Evolutionary conservation across 2,797 vertebrate genomes (phyloP), one percentile per base, ranked within the genome.

Genomic region (Antennarius maculatus): DNA sequence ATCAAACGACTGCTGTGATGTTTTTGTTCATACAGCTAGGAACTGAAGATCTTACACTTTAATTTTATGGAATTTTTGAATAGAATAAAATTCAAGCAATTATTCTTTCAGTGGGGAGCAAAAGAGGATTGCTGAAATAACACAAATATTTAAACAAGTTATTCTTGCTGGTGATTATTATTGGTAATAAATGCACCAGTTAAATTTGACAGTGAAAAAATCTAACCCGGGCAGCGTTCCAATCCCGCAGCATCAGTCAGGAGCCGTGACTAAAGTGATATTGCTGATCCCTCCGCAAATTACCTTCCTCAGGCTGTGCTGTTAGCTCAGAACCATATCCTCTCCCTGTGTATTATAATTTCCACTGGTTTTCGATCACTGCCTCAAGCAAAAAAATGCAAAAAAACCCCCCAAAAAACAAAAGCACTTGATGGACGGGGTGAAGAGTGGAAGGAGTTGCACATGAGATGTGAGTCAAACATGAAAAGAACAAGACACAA

Each of bases 251-350:
- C 70, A 54, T 42, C 10, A 62, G 18, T 64, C 51, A 41, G 18
- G 34, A 41, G 11, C 48, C 50, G 17, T 77, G 56, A 72, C 69
- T 67, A 64, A 76, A 68, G 13, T 17, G 62, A 71, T 58, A 52
- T 34, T 18, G 52, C 69, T 67, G 61, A 29, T 61, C 48, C 54
- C 46, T n/a, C 65, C 54, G 29, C 23, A 60, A 61, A 76, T 28
- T 62, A 54, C 23, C 54, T 62, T 61, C 79, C 77, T 14, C 16
- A 72, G 81, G 81, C 81, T 60, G 55, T 56, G 29, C 39, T 42
- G 54, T 79, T 74, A 41, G 54, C 59, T 74, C 45, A 72, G 60
- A 80, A 77, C 80, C 71, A 83, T 34, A 74, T 75, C 64, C 42
- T 56, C 56, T 64, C 45, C 50, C 29, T 43, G 48, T 57, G 37